Evolutionary conservation across 1,140 invertebrate species (phyloP).

Genomic region (Aradophagus sp.): DNA sequence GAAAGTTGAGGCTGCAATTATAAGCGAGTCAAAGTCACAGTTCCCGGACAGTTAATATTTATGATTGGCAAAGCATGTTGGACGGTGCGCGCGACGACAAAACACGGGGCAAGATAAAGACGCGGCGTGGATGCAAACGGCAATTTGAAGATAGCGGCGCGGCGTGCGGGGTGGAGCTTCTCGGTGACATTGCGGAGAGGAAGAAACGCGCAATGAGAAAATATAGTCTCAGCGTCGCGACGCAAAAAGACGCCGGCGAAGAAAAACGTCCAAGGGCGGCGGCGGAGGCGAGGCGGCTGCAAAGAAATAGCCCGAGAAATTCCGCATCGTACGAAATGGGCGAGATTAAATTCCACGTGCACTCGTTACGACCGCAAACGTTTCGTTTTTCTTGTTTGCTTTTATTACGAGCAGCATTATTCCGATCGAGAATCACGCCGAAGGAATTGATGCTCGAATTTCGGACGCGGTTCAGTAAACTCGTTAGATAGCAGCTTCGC

Average conservation of each 20-base stretch:
- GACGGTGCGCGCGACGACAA: conserved; percentile 13
- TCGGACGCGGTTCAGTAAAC: conserved; percentile 43
- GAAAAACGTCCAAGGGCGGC: conserved; percentile 17
- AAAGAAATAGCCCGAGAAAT: conserved; percentile 46
- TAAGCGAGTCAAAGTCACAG: conserved; percentile 17
- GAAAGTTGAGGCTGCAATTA: too few species aligned
- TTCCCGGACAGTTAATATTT: conserved; percentile 16
- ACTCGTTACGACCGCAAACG: conserved; percentile 49
- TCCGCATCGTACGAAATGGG: conserved; percentile 47
- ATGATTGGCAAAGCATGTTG: conserved; percentile 19
- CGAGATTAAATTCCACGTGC: conserved; percentile 52
- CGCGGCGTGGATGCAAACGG: conserved; percentile 20
- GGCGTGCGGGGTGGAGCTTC: not conserved
- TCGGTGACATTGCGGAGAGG: conserved; percentile 18
- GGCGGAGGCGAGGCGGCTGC: not conserved
- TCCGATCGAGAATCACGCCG: conserved; percentile 39
- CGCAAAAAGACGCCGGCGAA: conserved; percentile 31
- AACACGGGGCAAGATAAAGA: conserved; percentile 17
- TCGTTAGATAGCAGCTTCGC: conserved; percentile 33
- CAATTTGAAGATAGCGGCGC: conserved; percentile 27
- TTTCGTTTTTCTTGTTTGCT: conserved; percentile 34
- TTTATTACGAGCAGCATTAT: conserved; percentile 44
- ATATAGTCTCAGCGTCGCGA: conserved; percentile 30
- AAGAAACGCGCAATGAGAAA: conserved; percentile 38
- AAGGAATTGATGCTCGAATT: conserved; percentile 43